Conservation (phyloP, 2,888 invertebrate genomes). For the Scaptomyza caliginosa region DNA sequence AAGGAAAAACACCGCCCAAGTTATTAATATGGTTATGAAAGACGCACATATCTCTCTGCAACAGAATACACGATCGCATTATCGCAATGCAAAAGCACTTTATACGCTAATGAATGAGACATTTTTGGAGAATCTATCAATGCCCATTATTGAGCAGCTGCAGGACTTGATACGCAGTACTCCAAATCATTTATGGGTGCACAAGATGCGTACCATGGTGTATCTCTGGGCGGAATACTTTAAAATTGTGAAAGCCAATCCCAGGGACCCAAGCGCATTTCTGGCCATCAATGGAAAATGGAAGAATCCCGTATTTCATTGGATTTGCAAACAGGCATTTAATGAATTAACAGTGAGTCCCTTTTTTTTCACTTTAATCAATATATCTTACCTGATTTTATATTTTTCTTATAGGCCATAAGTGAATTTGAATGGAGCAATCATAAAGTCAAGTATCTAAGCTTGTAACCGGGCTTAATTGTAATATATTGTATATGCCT, state of each 20-base stretch:
- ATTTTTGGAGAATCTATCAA: conserved; percentile 40
- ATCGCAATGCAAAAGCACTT: conserved; percentile 21
- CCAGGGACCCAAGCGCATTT: neutral
- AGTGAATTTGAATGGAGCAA: conserved; percentile 56
- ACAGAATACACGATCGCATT: conserved; percentile 22
- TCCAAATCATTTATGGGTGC: conserved; percentile 58
- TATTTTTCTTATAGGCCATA: conserved; percentile 49
- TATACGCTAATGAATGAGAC: conserved; percentile 46
- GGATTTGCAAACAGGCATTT: conserved; percentile 57
- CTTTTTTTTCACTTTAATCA: neutral
- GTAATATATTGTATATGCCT: neutral
- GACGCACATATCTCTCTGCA: conserved; percentile 25
- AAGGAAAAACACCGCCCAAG: neutral
- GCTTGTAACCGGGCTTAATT: neutral
- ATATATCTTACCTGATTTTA: neutral
- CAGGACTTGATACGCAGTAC: conserved; percentile 51
- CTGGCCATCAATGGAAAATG: conserved; percentile 14
- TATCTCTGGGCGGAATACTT: conserved; percentile 49
- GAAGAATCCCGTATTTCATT: conserved; percentile 54
- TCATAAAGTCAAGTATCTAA: conserved; percentile 38
- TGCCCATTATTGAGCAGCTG: conserved; percentile 15
- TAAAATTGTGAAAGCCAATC: conserved; percentile 3
- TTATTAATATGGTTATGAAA: conserved; percentile 24
- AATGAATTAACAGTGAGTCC: conserved; percentile 56
- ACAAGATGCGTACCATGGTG: conserved; percentile 56